Base-by-base conservation (phyloP, 2,797 vertebrate species). In the Neosalanx taihuensis region DNA sequence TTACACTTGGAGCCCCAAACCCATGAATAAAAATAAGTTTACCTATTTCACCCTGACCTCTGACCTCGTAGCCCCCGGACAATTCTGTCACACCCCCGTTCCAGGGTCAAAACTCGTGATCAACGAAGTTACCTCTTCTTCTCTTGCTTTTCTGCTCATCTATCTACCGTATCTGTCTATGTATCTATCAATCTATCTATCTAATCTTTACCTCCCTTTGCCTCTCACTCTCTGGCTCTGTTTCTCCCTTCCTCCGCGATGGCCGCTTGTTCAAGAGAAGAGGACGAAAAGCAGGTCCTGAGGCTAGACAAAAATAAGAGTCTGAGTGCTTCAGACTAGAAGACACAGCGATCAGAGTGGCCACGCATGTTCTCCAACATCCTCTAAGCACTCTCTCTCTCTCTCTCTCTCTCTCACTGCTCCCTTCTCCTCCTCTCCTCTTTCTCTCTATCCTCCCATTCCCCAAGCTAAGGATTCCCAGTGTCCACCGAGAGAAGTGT, bases 401-500 rank as follows among this genome's bases (percentile, higher is more conserved):
- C 4, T 3, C 23, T 29, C 66, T 67, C 64, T 58, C 67, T 23
- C 61, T 71, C 71, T 63, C 58, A 26, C 29, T 12, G 60, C 62
- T 5, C 26, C 18, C 62, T 57, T 26, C 53, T 41, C 23, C 37
- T 41, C 58, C 5, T 29, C 51, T 20, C 51, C 23, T 63, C 63
- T 49, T 35, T 6, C 66, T 69, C 77, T 79, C 73, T 84, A 83
- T 85, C 86, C 84, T 83, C 80, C 82, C 72, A 79, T 82, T 87
- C 80, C 66, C 35, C 80, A 79, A 83, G 83, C 88, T 78, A 87
- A 85, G 83, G 87, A 90, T 89, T 86, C 84, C 79, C 69, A 76
- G 59, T 30, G 87, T 84, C 85, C 89, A 86, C 64, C 83, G 91
- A 92, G 89, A 83, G 76, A 86, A 86, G 87, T 88, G 90, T 92